phyloP scores from a whole-genome alignment of 2,797 vertebrate genomes.

The Sebastes minor region DNA sequence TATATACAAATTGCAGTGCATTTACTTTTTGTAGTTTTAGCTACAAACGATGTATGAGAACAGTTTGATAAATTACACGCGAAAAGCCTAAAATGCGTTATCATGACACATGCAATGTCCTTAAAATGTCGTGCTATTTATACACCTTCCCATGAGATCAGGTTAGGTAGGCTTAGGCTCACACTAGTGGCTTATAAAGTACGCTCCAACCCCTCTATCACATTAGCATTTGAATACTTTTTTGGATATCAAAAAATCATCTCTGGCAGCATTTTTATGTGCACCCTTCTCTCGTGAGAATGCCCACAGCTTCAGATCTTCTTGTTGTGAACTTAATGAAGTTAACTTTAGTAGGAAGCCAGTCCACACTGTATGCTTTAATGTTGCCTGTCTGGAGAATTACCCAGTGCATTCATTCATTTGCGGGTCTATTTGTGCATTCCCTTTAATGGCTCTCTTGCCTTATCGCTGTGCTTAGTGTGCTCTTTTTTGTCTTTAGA shows the following conservation, averaged over 20 bases:
- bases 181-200: neutral
- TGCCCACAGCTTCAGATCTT: slow-evolving; percentile 3
- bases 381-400: slow-evolving; percentile 24
- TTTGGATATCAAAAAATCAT: neutral
- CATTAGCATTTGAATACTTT: neutral
- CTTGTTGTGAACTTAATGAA: slow-evolving; percentile 41
- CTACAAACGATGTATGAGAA: too few relatives aligned
- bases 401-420: slow-evolving; percentile 22
- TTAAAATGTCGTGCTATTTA: too few relatives aligned
- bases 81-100: too few relatives aligned
- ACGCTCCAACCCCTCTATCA: neutral
- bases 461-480: neutral
- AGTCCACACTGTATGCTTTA: slow-evolving; percentile 27
- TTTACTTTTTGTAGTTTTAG: too few relatives aligned
- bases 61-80: too few relatives aligned
- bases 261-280: slow-evolving; percentile 5
- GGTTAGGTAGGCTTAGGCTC: neutral
- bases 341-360: slow-evolving; percentile 42
- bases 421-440: slow-evolving; percentile 26
- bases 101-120: too few relatives aligned
- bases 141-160: too few relatives aligned
- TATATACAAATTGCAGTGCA: too few relatives aligned
- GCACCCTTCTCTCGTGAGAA: slow-evolving; percentile 1
- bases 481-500: neutral
- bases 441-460: slow-evolving; percentile 23